Percentiles rank a stretch among this genome's conserved stretches.
These are phyloP conservation scores for Cotesia glomerata DNA, from an alignment of 1,140 invertebrate species.

Conservation along the genomic window DNA sequence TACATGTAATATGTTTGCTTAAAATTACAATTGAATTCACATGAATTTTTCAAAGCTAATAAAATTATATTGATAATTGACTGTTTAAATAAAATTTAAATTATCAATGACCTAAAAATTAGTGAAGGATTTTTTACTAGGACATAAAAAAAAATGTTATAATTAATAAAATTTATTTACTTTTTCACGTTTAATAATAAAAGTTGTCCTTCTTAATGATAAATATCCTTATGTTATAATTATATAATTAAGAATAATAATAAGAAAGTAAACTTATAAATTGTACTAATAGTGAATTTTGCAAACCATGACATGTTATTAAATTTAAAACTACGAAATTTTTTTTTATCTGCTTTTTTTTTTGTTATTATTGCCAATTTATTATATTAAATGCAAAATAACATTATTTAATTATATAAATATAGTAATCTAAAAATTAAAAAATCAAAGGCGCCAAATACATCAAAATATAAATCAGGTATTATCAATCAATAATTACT, in stretches of 20 bases:
- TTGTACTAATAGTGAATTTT: no score
- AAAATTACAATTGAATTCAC: no score
- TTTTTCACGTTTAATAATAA: constrained; percentile 25
- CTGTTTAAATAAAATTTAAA: no score
- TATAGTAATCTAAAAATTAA: background rate
- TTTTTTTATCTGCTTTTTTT: background rate
- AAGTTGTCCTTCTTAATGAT: constrained; percentile 17
- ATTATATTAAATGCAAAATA: constrained; percentile 22
- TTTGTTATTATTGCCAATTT: constrained; percentile 15
- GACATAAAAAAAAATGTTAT: constrained; percentile 44
- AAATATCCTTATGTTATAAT: no score
- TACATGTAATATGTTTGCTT: no score
- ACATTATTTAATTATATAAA: background rate
- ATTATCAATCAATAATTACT: constrained; percentile 7
- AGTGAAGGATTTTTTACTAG: background rate
- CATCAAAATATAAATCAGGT: constrained; percentile 1
- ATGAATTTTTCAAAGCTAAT: no score
- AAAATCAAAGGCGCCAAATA: background rate
- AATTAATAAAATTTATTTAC: constrained; percentile 17
- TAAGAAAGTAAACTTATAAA: background rate
- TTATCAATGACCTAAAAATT: no score
- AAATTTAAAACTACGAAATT: constrained; percentile 8
- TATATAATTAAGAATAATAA: background rate
- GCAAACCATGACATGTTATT: constrained; percentile 27
- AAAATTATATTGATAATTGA: no score